phyloP scores from a whole-genome alignment of 1,140 invertebrate genomes.

The Micrasema minimum region DNA sequence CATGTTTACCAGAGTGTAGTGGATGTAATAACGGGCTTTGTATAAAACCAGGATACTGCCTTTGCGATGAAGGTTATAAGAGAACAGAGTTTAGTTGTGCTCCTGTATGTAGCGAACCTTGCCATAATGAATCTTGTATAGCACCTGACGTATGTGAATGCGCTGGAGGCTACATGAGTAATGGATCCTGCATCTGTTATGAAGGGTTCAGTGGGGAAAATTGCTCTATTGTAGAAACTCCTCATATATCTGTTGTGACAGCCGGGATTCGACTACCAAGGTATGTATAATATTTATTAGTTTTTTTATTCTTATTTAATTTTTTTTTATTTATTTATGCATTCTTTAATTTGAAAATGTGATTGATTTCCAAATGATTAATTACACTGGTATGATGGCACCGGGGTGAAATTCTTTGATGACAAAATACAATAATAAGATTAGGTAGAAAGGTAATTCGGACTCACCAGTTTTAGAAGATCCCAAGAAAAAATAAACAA shows the following conservation, averaged over 20 bases:
- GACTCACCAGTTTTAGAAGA: too few relatives aligned
- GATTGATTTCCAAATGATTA: too few relatives aligned
- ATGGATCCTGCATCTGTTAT: conserved; percentile 55
- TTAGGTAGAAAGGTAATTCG: too few relatives aligned
- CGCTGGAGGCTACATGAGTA: conserved; percentile 56
- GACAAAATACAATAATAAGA: too few relatives aligned
- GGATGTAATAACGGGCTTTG: conserved; percentile 57
- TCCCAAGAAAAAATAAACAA: too few relatives aligned
- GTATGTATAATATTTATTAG: neutral
- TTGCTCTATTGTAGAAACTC: conserved; percentile 14
- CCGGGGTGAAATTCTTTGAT: too few relatives aligned
- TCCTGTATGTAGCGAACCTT: conserved; percentile 48
- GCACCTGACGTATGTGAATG: conserved; percentile 62
- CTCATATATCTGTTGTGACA: neutral
- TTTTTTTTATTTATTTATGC: neutral
- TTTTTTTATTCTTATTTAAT: neutral
- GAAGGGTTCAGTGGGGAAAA: conserved; percentile 26
- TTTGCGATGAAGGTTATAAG: conserved; percentile 58
- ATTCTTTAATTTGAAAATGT: too few relatives aligned
- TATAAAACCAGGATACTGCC: conserved; percentile 60
- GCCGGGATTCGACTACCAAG: conserved; percentile 1
- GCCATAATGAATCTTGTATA: conserved; percentile 61
- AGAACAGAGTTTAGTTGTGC: conserved; percentile 2
- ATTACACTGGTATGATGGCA: too few relatives aligned
- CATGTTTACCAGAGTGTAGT: neutral